phyloP scores from a whole-genome alignment of 2,888 invertebrate species.

The Hydropsyche betteni region DNA sequence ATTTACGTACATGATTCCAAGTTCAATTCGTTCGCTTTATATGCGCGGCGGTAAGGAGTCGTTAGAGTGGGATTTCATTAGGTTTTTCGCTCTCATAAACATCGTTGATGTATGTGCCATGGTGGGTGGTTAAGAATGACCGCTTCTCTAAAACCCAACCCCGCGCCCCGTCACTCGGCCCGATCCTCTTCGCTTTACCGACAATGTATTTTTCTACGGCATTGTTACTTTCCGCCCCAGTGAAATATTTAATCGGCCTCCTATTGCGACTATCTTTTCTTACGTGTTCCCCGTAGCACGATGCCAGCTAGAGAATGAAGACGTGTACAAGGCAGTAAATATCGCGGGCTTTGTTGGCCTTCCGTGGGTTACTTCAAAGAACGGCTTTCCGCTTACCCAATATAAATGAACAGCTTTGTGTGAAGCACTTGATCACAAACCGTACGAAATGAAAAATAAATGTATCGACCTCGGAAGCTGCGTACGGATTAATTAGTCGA shows the following conservation, averaged over 20 bases:
- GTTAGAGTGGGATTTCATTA: slow-evolving; percentile 22
- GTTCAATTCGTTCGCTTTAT: too few species aligned
- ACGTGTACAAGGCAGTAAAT: slow-evolving; percentile 46
- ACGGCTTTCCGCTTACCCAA: slow-evolving; percentile 36
- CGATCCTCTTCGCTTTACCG: slow-evolving; percentile 11
- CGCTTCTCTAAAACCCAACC: neutral
- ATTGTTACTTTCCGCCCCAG: slow-evolving; percentile 45
- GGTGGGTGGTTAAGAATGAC: slow-evolving; percentile 39
- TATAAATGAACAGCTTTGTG: slow-evolving; percentile 39
- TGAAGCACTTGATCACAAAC: neutral
- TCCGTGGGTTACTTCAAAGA: slow-evolving; percentile 43
- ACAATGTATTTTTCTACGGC: slow-evolving; percentile 42
- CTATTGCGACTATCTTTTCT: slow-evolving; percentile 44
- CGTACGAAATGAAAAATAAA: slow-evolving; percentile 27
- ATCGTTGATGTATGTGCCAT: slow-evolving; percentile 26
- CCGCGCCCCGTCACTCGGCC: neutral
- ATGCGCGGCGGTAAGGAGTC: too few species aligned
- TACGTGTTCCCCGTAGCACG: slow-evolving; percentile 39
- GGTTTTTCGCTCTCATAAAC: slow-evolving; percentile 22
- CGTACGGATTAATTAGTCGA: neutral
- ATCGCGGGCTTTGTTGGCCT: slow-evolving; percentile 47
- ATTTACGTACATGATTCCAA: too few species aligned
- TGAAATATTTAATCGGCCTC: slow-evolving; percentile 50
- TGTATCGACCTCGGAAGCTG: neutral
- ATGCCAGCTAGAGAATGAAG: slow-evolving; percentile 37